phyloP scores from a whole-genome alignment of 2,113 vertebrate species.

The Dipodomys merriami region DNA sequence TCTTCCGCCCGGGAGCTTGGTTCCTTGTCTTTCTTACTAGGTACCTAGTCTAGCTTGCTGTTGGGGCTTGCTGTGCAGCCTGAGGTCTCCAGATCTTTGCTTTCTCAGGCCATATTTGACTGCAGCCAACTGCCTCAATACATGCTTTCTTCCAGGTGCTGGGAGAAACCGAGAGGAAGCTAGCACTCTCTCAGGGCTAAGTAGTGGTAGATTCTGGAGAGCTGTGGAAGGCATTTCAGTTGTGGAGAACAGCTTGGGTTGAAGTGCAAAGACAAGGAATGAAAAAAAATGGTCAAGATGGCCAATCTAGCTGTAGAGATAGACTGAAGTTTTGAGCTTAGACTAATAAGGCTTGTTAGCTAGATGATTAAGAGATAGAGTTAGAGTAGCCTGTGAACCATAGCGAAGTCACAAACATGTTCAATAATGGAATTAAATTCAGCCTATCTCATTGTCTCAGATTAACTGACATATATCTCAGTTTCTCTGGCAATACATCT shows the following conservation, averaged over 20 bases:
- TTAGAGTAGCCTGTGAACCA: not conserved
- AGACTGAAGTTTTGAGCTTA: not conserved
- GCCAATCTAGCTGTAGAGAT: not conserved
- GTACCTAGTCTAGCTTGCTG: not conserved
- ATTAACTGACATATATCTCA: not conserved
- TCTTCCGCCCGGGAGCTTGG: not conserved
- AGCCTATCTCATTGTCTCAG: not conserved
- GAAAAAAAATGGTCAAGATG: not conserved
- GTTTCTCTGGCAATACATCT: not conserved
- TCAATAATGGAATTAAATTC: not conserved
- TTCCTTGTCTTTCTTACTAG: not conserved
- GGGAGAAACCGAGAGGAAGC: not conserved
- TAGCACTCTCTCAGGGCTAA: not conserved
- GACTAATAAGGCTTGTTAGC: not conserved
- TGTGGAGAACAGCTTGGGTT: not conserved
- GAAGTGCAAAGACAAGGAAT: not conserved
- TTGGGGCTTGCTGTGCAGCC: too few relatives aligned
- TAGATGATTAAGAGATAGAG: not conserved
- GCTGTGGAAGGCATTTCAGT: not conserved
- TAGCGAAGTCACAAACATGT: not conserved
- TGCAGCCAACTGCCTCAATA: not conserved
- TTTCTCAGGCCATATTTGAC: not conserved
- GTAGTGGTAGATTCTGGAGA: not conserved
- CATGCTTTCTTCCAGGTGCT: not conserved
- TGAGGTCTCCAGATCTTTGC: not conserved